Base-by-base conservation (phyloP, 2,888 invertebrate genomes). In the Eristalis intricaria region DNA sequence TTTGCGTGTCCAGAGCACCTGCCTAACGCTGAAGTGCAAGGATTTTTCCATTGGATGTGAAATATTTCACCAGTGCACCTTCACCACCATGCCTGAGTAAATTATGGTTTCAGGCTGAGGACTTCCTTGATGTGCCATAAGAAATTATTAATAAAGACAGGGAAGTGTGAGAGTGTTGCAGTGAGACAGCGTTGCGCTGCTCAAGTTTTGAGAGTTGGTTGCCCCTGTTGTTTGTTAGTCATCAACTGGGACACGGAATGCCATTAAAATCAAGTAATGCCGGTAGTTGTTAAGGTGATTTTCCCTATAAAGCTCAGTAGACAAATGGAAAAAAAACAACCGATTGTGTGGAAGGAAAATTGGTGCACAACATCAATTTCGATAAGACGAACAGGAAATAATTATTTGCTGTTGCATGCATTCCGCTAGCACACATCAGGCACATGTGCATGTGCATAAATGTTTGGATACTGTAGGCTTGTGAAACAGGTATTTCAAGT, bases 231-330 rank as follows among this genome's bases (percentile, higher is more conserved):
- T 63, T 74, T 66, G 61, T 22, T 43, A 87, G 78, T 73, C 82
- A 87, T 76, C 87, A 87, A 79, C 79, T 87, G 35, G 66, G 35
- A 83, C 87, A 87, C 79, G 87, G 83, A 80, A 78, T n/a, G 68
- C 79, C 70, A 87, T 87, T 87, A 87, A 68, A 61, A 63, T 83
- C 50, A 76, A 76, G 76, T 80, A 87, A 87, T 75, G 87, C 76
- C 87, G 83, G 87, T 87, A 75, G 87, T 80, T 79, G 79, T 87
- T 87, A 87, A 73, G 58, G 68, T 83, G 83, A 87, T 87, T 87
- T 87, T 83, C 68, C 70, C 65, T 74, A 50, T 86, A 19, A 60
- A 65, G 29, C 60, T 56, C 75, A 38, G n/a, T 26, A 60, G 13
- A 50, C 56, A 29, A 11, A 13, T 56, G 22, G 63, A 70, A 68